Evolutionary conservation across 2,888 invertebrate genomes (phyloP), one percentile per base, ranked within the genome.

Genomic region (Serrognathus titanus): DNA sequence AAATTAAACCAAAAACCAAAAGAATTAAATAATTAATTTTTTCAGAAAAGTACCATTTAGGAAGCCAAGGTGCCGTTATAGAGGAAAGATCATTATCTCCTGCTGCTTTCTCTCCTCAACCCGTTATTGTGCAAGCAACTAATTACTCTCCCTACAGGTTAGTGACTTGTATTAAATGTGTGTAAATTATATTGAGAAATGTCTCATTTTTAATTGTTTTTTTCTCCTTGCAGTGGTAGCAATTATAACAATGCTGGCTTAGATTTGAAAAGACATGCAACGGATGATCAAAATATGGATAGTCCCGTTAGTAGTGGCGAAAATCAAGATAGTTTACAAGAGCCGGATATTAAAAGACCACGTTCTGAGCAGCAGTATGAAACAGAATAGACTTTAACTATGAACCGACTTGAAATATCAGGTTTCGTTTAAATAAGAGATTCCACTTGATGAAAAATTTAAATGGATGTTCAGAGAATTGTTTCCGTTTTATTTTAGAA

Each of bases 41-140:
- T 75, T 31, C 65, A 82, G 82, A 83, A 65, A 83, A 83, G 73
- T 82, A 82, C 62, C 72, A 74, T 60, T 63, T 71, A 60, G 74
- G 79, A 67, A 74, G 77, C 66, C 75, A 78, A 66, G 78, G 78
- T 56, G 77, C 73, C 62, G 71, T 78, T 53, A 73, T 78, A 51
- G 83, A 83, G 68, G 83, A 84, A 67, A 79, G 82, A 64, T 82
- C 82, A 61, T 73, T 83, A 70, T 83, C 83, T 58, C 82, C 83
- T 39, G 79, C 80, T 63, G 78, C 81, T 56, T 83, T 80, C 67
- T 82, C 83, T 69, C 83, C 83, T 57, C 83, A 83, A 69, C 83
- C 83, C 64, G 83, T 84, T 66, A 83, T 84, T 71, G 83, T 84
- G 70, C 83, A 84, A 79, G 70, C 80, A 45, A 71, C 77, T 53